Base-by-base conservation (phyloP, 2,888 invertebrate species). In the Cephus pygmeus region DNA sequence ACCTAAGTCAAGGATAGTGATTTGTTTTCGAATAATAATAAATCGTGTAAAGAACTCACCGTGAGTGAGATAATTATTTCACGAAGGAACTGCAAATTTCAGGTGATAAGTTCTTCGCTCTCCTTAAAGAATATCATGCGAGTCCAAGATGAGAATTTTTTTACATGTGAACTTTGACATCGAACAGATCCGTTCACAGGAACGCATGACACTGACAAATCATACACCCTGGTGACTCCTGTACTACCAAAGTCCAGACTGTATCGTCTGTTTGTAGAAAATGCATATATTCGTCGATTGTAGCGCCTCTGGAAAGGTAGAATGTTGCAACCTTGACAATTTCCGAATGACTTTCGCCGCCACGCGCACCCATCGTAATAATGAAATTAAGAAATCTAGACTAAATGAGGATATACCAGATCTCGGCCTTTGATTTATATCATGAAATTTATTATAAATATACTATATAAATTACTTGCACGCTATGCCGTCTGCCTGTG, bases 1-100 rank as follows among this genome's bases (percentile, higher is more conserved):
- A 84, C 83, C 79, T 76, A 75, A 79, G 81, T 83, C 84, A 84
- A 85, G 84, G 84, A 81, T 79, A 76, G 69, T 76, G 73, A 68
- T 69, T 74, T 77, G 69, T 77, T 79, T 79, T 79, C 35, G 76
- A 75, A 80, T 80, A 83, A 81, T 81, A 85, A 83, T 80, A 73
- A 79, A 69, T 69, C 78, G 73, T 76, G 78, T 74, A 82, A 84
- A 81, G 73, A 76, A 77, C 56, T 56, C 56, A 56, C 56, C 23
- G 56, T 2, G 56, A 56, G 23, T 2, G 56, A 56, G 9, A 56
- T 56, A 23, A 56, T 56, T 56, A 56, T 56, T 56, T 23, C 0
- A 56, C 23, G 56, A 56, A 56, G 40, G 6, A 56, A 23, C 56
- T 23, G 9, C 15, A 23, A 56, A 23, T 56, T 23, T 23, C 9